Percentiles rank a stretch among this genome's conserved stretches.
Conservation (phyloP, 1,140 invertebrate species). For the Saccostrea echinata region DNA sequence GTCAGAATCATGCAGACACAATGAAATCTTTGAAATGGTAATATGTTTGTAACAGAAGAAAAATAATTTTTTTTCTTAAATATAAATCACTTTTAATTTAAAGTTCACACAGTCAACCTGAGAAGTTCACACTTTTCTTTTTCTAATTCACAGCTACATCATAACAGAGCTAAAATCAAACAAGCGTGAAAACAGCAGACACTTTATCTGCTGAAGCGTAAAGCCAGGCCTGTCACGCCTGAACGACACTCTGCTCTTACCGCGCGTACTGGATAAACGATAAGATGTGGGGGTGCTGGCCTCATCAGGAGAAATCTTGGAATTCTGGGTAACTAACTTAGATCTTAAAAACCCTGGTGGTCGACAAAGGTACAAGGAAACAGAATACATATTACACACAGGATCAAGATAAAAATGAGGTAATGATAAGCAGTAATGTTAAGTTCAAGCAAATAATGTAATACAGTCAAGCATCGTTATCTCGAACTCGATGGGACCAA, state of each 20-base stretch:
- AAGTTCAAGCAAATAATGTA: neutral
- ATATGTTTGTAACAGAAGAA: neutral
- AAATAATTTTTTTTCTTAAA: too few relatives aligned
- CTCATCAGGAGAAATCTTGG: constrained; percentile 16
- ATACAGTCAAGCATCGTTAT: too few relatives aligned
- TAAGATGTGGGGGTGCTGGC: neutral
- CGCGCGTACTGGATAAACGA: constrained; percentile 9
- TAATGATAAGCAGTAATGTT: neutral
- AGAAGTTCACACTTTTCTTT: neutral
- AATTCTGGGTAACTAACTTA: constrained; percentile 30
- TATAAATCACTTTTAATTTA: neutral
- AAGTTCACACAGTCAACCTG: neutral
- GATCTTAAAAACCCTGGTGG: constrained; percentile 8
- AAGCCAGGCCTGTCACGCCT: neutral
- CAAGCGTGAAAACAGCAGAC: constrained; percentile 16
- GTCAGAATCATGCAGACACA: neutral
- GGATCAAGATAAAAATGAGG: neutral
- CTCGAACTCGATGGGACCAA: too few relatives aligned
- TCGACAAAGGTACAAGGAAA: neutral
- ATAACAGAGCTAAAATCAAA: constrained; percentile 7
- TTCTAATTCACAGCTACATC: neutral
- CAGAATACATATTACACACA: constrained; percentile 11
- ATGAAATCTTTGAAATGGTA: neutral
- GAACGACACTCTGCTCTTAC: constrained; percentile 18
- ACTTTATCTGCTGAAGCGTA: neutral